Evolutionary conservation across 2,113 vertebrate species (phyloP).

Genomic region (Dicentrarchus labrax): DNA sequence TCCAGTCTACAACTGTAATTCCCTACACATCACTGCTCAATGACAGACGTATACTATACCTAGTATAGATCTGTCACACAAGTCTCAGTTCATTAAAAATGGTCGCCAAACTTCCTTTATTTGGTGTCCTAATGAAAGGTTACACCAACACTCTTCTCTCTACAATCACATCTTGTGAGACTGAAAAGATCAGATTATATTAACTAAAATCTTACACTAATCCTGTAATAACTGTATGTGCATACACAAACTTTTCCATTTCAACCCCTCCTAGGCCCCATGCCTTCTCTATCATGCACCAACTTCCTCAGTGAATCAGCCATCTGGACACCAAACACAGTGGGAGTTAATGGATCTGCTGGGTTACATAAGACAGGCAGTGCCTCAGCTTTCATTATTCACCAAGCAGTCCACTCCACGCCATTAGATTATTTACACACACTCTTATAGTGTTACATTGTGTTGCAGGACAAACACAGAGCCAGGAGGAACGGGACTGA

Average conservation of each 20-base stretch:
- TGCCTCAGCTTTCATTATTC: conserved; percentile 65
- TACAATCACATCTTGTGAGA: not conserved
- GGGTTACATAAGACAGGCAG: conserved; percentile 70
- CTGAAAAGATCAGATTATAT: not conserved
- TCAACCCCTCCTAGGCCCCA: conserved; percentile 10
- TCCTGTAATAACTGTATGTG: not conserved
- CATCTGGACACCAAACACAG: conserved; percentile 76
- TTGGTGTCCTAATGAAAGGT: not conserved
- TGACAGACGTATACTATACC: not conserved
- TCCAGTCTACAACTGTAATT: not conserved
- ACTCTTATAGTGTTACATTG: conserved; percentile 52
- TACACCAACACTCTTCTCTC: not conserved
- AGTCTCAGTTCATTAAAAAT: not conserved
- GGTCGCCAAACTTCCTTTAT: not conserved
- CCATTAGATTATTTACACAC: conserved; percentile 69
- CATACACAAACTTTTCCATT: not conserved
- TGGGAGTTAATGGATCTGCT: conserved; percentile 61
- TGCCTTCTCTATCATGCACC: conserved; percentile 25
- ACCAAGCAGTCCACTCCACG: conserved; percentile 54
- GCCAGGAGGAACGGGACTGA: not conserved
- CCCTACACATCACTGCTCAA: not conserved
- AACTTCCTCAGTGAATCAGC: conserved; percentile 59
- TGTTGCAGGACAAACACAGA: conserved; percentile 36
- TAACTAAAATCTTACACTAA: not conserved
- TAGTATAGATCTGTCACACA: not conserved